Evolutionary conservation across 2,888 invertebrate species (phyloP).

Genomic region (Drosophila leonis): DNA sequence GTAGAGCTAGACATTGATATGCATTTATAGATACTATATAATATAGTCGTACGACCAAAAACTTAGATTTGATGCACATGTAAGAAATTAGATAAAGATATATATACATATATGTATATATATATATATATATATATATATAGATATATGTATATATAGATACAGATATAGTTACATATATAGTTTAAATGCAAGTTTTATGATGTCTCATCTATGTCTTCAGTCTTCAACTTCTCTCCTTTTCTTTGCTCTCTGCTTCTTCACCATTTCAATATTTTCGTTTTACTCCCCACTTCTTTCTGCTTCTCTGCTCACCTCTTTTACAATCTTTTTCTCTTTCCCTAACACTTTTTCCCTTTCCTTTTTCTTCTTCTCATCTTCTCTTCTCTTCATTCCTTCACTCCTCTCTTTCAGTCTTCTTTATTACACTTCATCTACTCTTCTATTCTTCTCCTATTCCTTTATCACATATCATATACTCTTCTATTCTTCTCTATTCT

Average conservation of each 20-base stretch:
- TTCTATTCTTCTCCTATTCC: no score
- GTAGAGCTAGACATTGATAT: neutral
- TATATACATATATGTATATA: neutral
- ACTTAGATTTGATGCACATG: neutral
- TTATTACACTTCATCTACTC: no score
- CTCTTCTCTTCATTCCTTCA: no score
- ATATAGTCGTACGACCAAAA: neutral
- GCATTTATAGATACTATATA: neutral
- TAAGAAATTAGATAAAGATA: neutral
- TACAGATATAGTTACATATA: neutral
- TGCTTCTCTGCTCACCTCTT: neutral
- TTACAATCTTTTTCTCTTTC: no score
- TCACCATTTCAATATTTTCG: neutral
- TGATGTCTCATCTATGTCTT: neutral
- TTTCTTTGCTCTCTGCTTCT: neutral
- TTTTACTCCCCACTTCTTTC: no score
- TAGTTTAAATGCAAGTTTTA: neutral
- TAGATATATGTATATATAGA: neutral
- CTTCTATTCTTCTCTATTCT: no score
- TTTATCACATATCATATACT: no score
- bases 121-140: neutral
- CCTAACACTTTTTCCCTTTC: no score
- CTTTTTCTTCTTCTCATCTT: no score
- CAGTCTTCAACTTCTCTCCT: neutral
- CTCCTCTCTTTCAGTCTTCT: no score